Evolutionary conservation across 2,797 vertebrate species (phyloP), one percentile per base, ranked within the genome.

Genomic region (Austrolebias charrua): DNA sequence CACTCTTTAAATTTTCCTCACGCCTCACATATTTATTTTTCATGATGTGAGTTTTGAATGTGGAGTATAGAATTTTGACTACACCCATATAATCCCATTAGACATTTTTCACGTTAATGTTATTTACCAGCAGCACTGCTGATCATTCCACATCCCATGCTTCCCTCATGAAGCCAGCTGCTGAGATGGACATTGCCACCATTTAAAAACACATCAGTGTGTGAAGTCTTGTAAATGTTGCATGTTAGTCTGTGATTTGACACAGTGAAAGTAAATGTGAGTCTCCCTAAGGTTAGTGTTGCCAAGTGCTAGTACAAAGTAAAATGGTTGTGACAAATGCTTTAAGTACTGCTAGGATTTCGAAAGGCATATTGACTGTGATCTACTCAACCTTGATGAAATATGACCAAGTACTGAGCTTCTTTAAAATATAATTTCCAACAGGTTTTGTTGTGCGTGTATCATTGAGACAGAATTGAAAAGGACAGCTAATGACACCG

Each of bases 401-500:
- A 60, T 62, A 55, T 44, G 72, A 48, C 65, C 8, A 20, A 43
- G 55, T 53, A 71, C n/a, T 52, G 43, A 13, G 12, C 13, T 42
- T 31, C 8, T 28, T 48, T 54, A 33, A 62, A 20, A 68, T 9
- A 44, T 54, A 13, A 19, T 52, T 63, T 6, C 38, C 16, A 57
- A 28, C n/a, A n/a, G 35, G 12, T 38, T 63, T 60, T 24, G 3
- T 40, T 8, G 31, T 59, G 46, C 31, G 24, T 18, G 43, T 24
- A 55, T 60, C 28, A 42, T 63, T 58, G 58, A 54, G 40, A 80
- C 65, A 51, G 48, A 42, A 31, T 8, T 1, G 16, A 55, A 63
- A 55, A 4, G 40, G 15, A 73, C 77, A 83, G 56, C 55, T 9
- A 58, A 66, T 71, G 60, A 56, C 73, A 38, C 8, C 6, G 42